phyloP scores from a whole-genome alignment of 2,888 invertebrate genomes.

The Lordiphosa andalusiaca region DNA sequence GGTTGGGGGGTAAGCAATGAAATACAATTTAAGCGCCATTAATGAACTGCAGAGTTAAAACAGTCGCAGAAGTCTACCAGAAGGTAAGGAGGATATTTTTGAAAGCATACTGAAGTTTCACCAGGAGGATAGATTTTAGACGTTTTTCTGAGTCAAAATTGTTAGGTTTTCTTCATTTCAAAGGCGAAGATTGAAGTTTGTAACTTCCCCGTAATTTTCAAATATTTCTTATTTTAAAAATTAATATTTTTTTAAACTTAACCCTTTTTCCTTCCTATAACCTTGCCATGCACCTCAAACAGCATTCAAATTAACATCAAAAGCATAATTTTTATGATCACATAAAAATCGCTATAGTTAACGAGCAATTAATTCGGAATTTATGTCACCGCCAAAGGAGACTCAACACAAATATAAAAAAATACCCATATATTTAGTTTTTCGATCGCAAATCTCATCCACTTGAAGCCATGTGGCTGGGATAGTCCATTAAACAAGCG shows the following conservation, averaged over 20 bases:
- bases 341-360: slow-evolving; percentile 41
- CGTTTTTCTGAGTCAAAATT: too few relatives aligned
- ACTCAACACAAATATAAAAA: too few relatives aligned
- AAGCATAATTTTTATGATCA: neutral
- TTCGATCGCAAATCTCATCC: slow-evolving; percentile 18
- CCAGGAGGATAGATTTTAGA: too few relatives aligned
- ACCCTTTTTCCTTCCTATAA: too few relatives aligned
- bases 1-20: slow-evolving; percentile 49
- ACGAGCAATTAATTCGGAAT: slow-evolving; percentile 59
- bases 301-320: neutral
- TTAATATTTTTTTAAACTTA: too few relatives aligned
- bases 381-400: slow-evolving; percentile 33
- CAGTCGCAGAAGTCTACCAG: too few relatives aligned
- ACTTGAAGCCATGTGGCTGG: slow-evolving; percentile 11
- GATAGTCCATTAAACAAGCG: slow-evolving; percentile 17
- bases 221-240: neutral
- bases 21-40: slow-evolving; percentile 72
- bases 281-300: too few relatives aligned
- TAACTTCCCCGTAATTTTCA: too few relatives aligned
- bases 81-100: too few relatives aligned
- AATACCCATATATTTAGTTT: neutral
- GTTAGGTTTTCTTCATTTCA: too few relatives aligned
- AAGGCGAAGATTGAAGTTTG: too few relatives aligned
- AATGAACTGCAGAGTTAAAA: slow-evolving; percentile 48
- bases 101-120: too few relatives aligned